Base-by-base conservation (phyloP, 2,113 vertebrate species). In the Spea bombifrons region DNA sequence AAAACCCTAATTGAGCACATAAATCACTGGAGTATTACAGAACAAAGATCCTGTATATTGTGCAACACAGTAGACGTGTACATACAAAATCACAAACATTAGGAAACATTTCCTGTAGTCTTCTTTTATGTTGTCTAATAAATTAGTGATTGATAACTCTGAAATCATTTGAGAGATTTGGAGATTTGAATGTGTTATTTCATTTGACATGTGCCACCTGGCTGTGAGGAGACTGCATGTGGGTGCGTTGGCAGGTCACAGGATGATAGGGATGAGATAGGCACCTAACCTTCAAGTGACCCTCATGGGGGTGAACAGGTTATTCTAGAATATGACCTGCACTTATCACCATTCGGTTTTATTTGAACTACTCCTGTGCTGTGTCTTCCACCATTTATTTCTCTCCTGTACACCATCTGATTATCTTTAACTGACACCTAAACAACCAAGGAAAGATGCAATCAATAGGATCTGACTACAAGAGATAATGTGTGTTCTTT, bases 71-170 rank as follows among this genome's bases (percentile, higher is more conserved):
- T 69, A 30, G 4, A 46, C 66, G 48, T 16, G 50, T 61, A 17
- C 64, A 68, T 30, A 43, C 10, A 55, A 69, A 59, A 68, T 59
- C 17, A 16, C n/a, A 67, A 55, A 63, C 57, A 69, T 52, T 68
- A 66, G 75, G 68, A 59, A 76, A 69, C 65, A 68, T 76, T 69
- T 69, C 68, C 75, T 48, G 75, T 76, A 44, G 43, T 46, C 13
- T 68, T n/a, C 48, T 17, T 53, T 48, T 76, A 59, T 50, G 48
- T 69, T 76, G 66, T 76, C 66, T 76, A 57, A 55, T 17, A 76
- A 59, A 76, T 76, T 59, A 76, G 75, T 68, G 66, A 69, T n/a
- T 59, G 8, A 44, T 13, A 66, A 57, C 66, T 53, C 57, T 7
- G 55, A 59, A 2, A 59, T 59, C 2, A 59, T 59, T 59, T 13